Percentiles rank a stretch among this genome's conserved stretches.
phyloP scores from a whole-genome alignment of 2,888 invertebrate species.

The Notocelia uddmanniana region DNA sequence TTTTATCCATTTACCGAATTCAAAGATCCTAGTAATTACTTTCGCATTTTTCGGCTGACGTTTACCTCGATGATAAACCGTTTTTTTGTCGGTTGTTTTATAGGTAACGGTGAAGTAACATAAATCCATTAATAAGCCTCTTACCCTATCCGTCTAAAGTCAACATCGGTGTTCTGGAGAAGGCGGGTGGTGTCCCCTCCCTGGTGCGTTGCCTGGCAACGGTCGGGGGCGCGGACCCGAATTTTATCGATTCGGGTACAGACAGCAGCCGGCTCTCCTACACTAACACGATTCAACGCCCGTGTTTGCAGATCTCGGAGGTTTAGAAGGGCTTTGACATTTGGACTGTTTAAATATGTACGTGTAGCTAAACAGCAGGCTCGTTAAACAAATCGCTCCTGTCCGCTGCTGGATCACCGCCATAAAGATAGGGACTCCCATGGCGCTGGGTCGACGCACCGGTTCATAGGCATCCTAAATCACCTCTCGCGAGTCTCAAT shows the following conservation, averaged over 20 bases:
- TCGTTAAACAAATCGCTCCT: constrained; percentile 57
- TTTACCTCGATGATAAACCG: constrained; percentile 48
- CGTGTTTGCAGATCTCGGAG: constrained; percentile 82
- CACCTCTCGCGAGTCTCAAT: background rate
- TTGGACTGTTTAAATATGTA: constrained; percentile 69
- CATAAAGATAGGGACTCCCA: constrained; percentile 46
- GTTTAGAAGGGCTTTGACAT: constrained; percentile 81
- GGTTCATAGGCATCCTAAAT: constrained; percentile 15
- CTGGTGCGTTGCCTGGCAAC: constrained; percentile 77
- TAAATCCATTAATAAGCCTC: constrained; percentile 86
- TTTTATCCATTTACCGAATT: constrained; percentile 17
- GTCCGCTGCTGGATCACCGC: constrained; percentile 53
- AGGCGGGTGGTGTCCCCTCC: constrained; percentile 61
- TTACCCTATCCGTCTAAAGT: constrained; percentile 85
- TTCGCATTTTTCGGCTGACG: constrained; percentile 42
- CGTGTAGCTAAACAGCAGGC: constrained; percentile 55
- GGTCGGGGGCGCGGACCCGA: constrained; percentile 83
- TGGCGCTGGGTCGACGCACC: background rate
- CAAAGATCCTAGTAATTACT: constrained; percentile 44
- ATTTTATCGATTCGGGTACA: constrained; percentile 85
- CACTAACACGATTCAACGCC: constrained; percentile 81
- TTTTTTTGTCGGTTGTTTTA: constrained; percentile 57
- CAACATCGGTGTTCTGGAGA: constrained; percentile 83
- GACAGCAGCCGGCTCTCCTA: constrained; percentile 82
- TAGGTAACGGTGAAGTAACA: constrained; percentile 75